Conservation (phyloP, 2,888 invertebrate species). For the Molorchus minor region DNA sequence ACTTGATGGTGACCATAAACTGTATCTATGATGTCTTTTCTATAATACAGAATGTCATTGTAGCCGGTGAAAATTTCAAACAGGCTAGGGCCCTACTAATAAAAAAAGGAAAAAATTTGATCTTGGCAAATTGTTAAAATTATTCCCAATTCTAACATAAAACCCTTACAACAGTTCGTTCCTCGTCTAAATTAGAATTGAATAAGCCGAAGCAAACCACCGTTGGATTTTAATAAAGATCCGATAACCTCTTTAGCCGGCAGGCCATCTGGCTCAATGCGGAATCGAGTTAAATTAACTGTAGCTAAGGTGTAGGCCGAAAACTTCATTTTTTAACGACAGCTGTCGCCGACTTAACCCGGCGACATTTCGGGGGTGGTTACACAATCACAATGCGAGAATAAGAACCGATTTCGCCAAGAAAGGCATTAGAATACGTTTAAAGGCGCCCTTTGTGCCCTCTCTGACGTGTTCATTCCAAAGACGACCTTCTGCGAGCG, state of each 20-base stretch:
- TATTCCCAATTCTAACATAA: too few species aligned
- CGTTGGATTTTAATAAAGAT: conserved; percentile 43
- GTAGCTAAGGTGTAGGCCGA: conserved; percentile 64
- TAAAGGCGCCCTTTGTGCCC: conserved; percentile 52
- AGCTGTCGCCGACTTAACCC: conserved; percentile 58
- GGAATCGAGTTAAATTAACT: conserved; percentile 63
- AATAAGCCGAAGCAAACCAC: conserved; percentile 17
- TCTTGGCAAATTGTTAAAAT: too few species aligned
- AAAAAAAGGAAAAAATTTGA: too few species aligned
- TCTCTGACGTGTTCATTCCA: conserved; percentile 3
- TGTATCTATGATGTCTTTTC: too few species aligned
- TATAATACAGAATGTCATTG: too few species aligned
- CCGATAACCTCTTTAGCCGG: conserved; percentile 45
- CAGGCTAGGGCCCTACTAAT: too few species aligned
- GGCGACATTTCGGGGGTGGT: conserved; percentile 63
- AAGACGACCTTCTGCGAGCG: conserved; percentile 6
- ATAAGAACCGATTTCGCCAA: conserved; percentile 58
- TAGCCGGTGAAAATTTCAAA: too few species aligned
- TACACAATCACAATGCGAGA: conserved; percentile 62
- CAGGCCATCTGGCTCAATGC: conserved; percentile 43
- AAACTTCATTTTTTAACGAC: conserved; percentile 63
- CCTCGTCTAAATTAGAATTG: conserved; percentile 5
- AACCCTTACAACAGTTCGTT: too few species aligned
- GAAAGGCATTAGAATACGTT: conserved; percentile 58
- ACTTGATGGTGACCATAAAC: too few species aligned